phyloP scores from a whole-genome alignment of 2,888 invertebrate genomes.

The Cantharis rufa region DNA sequence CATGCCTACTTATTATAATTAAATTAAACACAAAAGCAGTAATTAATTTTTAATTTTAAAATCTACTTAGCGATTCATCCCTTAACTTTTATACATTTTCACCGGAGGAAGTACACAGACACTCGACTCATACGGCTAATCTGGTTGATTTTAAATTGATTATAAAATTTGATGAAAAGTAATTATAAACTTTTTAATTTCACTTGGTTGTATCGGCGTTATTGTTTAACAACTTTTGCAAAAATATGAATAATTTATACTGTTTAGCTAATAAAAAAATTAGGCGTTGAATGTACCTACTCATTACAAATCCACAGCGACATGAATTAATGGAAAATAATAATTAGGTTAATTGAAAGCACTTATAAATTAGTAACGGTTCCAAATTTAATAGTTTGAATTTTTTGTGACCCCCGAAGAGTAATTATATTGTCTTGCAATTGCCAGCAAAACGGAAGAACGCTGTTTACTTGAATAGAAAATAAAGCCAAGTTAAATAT shows the following conservation, averaged over 20 bases:
- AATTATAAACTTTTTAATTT: background rate
- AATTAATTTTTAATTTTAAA: background rate
- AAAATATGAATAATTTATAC: background rate
- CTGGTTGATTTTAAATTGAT: background rate
- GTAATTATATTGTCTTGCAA: background rate
- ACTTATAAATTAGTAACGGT: background rate
- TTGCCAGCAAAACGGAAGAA: background rate
- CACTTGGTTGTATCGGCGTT: background rate
- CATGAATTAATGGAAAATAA: background rate
- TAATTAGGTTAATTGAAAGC: background rate
- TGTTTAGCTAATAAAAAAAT: background rate
- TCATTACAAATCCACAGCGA: background rate
- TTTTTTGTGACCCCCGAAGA: background rate
- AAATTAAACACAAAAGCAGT: fast-evolving
- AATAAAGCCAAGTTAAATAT: background rate
- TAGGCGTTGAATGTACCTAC: background rate
- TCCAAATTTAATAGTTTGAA: background rate
- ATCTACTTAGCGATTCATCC: background rate
- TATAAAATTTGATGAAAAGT: background rate
- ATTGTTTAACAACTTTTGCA: background rate
- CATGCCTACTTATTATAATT: background rate
- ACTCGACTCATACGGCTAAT: too few species aligned
- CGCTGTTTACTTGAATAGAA: background rate
- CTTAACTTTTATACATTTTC: background rate
- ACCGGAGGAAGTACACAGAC: too few species aligned